Conservation (phyloP, 2,797 vertebrate genomes). For the Mus spretus region DNA sequence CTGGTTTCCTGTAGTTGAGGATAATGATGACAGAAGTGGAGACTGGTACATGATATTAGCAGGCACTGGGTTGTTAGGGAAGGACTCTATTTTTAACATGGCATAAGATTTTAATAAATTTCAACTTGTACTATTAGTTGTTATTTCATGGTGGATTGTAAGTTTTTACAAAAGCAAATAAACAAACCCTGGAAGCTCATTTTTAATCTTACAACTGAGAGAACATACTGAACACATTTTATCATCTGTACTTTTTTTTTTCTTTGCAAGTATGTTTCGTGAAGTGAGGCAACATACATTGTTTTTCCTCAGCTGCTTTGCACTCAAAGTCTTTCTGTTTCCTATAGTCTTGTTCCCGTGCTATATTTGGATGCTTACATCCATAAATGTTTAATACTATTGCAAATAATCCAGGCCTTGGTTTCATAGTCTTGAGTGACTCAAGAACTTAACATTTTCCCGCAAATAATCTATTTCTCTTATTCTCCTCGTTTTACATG, state of each 20-base stretch:
- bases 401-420: conserved; percentile 12
- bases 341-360: background rate
- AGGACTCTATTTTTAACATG: background rate
- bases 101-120: conserved; percentile 21
- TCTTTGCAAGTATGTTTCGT: background rate
- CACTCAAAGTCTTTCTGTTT: conserved; percentile 37
- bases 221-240: background rate
- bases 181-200: background rate
- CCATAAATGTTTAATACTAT: background rate
- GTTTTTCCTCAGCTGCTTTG: conserved; percentile 52
- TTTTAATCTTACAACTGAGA: conserved; percentile 32
- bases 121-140: conserved; percentile 10
- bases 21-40: background rate
- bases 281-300: background rate
- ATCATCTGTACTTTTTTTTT: background rate
- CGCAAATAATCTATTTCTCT: background rate
- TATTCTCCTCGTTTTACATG: background rate
- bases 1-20: background rate
- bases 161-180: conserved; percentile 3
- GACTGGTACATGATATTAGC: background rate
- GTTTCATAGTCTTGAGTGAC: background rate
- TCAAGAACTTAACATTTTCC: conserved; percentile 32
- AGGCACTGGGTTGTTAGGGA: background rate
- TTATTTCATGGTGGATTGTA: conserved; percentile 17
- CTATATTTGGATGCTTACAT: background rate